Conservation (phyloP, 2,797 vertebrate species). For the Onychomys torridus region DNA sequence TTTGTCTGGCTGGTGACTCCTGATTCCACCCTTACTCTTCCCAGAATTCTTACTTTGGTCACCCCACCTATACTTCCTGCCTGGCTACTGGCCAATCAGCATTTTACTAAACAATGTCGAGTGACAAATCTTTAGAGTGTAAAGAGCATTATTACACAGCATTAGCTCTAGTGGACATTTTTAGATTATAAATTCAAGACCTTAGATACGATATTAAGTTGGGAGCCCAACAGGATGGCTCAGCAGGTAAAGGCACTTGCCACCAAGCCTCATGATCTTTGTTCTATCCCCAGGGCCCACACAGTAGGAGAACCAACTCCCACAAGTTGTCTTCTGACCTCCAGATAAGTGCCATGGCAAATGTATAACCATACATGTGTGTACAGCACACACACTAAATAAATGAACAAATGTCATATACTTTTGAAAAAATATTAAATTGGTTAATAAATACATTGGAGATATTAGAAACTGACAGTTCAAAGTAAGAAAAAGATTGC, state of each 20-base stretch:
- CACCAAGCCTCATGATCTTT: not conserved
- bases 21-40: no score
- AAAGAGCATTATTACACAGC: no score
- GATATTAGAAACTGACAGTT: not conserved
- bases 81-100: no score
- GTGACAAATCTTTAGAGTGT: no score
- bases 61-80: no score
- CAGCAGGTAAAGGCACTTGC: not conserved
- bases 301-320: not conserved
- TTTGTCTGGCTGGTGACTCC: no score
- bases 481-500: slow-evolving; percentile 29
- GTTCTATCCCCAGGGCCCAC: not conserved
- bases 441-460: slow-evolving; percentile 42
- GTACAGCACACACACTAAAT: not conserved
- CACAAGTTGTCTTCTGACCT: not conserved
- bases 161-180: slow-evolving; percentile 46
- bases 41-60: no score
- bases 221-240: not conserved
- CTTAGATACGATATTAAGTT: not conserved
- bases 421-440: not conserved
- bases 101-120: no score
- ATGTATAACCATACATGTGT: not conserved
- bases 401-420: not conserved
- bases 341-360: not conserved
- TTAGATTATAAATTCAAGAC: slow-evolving; percentile 1